Base-by-base conservation (phyloP, 2,113 vertebrate species). In the Hiodon tergisus region DNA sequence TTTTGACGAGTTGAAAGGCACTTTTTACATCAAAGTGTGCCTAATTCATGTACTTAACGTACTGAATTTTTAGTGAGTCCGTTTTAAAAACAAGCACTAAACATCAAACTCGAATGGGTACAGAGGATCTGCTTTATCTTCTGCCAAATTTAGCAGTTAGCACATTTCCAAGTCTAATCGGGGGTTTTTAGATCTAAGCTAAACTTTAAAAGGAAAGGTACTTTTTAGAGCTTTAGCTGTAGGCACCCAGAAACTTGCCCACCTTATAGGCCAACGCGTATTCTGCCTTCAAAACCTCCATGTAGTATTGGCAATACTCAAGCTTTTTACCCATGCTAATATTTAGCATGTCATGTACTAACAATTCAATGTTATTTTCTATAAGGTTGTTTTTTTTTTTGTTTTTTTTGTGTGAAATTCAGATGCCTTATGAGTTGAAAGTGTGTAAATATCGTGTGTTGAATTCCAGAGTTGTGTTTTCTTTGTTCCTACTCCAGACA, bases 401-500 rank as follows among this genome's bases (percentile, higher is more conserved):
- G 31, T 31, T 31, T 31, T 50, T 52, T 68, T 52, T 2, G 66
- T 68, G 66, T 68, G 66, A 51, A 14, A 7, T 51, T 51, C 54
- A 62, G 11, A 67, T 31, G 31, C 31, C 31, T 31, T 31, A 31
- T 31, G 31, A 31, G 31, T 31, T 31, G 31, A 31, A 31, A 31
- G 31, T 31, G 31, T 31, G 31, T 31, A 31, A 31, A 31, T 31
- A 31, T 31, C 31, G 31, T 31, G 31, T 31, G 31, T 31, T 31
- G 31, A 31, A 31, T 47, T 8, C 48, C 58, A 9, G 31, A 9
- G 53, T 7, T 71, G 48, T 58, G 58, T 72, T 17, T 71, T 31
- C 31, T 31, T 31, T 31, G 31, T 31, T 31, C 31, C 79, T 69
- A 78, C 79, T 85, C 0, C 89, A 98, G 96, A 99, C 97, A 0